Conservation (phyloP, 2,113 vertebrate genomes). For the Euleptes europaea region DNA sequence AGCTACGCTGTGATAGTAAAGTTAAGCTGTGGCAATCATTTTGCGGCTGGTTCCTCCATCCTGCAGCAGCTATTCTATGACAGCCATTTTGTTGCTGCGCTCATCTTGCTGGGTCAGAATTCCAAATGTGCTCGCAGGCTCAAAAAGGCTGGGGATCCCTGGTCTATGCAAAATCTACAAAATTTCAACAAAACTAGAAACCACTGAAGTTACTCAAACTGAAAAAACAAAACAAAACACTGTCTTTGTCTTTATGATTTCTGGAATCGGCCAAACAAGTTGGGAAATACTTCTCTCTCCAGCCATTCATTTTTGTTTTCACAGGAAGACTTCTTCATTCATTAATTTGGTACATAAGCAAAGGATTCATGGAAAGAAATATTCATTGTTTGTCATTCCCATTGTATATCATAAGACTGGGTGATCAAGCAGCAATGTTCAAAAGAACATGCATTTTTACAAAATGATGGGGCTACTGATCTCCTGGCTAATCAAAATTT, state of each 20-base stretch:
- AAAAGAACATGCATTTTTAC: background rate
- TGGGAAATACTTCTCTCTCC: background rate
- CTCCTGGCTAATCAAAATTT: constrained; percentile 46
- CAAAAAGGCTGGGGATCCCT: no score
- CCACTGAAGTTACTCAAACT: background rate
- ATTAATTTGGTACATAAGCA: constrained; percentile 8
- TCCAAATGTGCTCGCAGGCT: no score
- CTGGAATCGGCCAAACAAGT: constrained; percentile 71
- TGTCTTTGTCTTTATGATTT: background rate
- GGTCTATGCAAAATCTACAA: background rate
- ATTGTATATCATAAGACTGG: rapidly evolving
- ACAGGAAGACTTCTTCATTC: background rate
- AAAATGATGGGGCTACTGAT: constrained; percentile 34
- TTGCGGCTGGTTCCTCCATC: no score
- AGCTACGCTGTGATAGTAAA: no score
- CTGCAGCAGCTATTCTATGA: no score
- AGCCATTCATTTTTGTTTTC: background rate
- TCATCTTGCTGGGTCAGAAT: no score
- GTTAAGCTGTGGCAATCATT: no score
- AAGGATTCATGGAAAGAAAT: constrained; percentile 26
- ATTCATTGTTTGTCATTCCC: constrained; percentile 30
- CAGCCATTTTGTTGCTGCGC: no score
- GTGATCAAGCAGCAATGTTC: background rate
- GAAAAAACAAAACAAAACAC: background rate
- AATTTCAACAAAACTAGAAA: background rate